Base-by-base conservation (phyloP, 2,888 invertebrate genomes). In the Andrena trimmerana region DNA sequence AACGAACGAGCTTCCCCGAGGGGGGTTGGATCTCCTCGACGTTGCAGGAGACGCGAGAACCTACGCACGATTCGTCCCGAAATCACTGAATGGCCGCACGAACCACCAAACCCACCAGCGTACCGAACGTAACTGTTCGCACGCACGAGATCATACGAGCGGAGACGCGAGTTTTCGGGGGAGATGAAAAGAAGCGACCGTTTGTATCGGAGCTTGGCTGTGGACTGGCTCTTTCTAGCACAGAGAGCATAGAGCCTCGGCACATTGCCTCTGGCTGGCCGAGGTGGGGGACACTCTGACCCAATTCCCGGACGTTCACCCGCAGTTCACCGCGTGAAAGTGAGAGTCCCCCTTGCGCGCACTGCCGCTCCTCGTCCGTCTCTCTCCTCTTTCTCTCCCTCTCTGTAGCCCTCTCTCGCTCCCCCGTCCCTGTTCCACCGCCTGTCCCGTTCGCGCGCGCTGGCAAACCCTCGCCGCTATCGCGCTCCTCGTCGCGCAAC, bases 291-390 rank as follows among this genome's bases (percentile, higher is more conserved):
- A 93, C 96, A 95, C 96, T 96, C 95, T 96, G 97, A 96, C 97
- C 97, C 96, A 97, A 95, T 96, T 97, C 95, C 95, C 96, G 97
- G 96, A 96, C 96, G 96, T 96, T 96, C 96, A 96, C 96, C 94
- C 96, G 93, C 95, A 95, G 95, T 95, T 95, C 95, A 95, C 94
- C 94, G 94, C 95, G 95, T 95, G 95, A 95, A 95, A 95, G 95
- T 95, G 95, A 95, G 95, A 95, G 95, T 95, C 95, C 95, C 95
- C 95, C 95, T 94, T 92, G 88, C 90, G 90, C 90, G 90, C 84
- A 86, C 88, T 68, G 67, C 54, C 81, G 82, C 69, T 81, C 79
- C 86, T 74, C 76, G 71, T 80, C 79, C 65, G 73, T 81, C 88
- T 88, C 84, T 81, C 87, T 78, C 75, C 75, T 86, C 86, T 67